Evolutionary conservation across 2,797 vertebrate genomes (phyloP), one percentile per base, ranked within the genome.

Genomic region (Phoebastria nigripes): DNA sequence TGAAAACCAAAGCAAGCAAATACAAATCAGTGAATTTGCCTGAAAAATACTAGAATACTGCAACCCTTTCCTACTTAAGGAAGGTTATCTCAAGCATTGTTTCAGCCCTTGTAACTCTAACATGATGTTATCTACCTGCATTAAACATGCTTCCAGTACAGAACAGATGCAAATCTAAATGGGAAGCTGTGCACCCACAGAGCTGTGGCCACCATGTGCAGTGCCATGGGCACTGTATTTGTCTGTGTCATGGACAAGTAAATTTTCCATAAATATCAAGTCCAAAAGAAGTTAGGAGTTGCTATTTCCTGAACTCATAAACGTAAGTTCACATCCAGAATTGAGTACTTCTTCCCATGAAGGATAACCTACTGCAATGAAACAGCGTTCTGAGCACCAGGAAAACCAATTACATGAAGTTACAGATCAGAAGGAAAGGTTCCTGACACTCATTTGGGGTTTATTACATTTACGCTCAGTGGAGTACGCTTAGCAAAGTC

Each of bases 191-290:
- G 28, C 5, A 20, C 13, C 8, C 67, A 58, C 54, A 47, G 3
- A 26, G 49, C 15, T 12, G 20, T 1, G 24, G 33, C 41, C 65
- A 85, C 29, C 26, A 31, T 0, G 0, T 7, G 10, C 24, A 35
- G 12, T 54, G 65, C n/a, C 56, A 21, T 2, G 8, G 55, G 12
- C 35, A 31, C 9, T 46, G 51, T 31, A 24, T n/a, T 66, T 52
- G 29, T 29, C 49, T 24, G 6, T 18, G 15, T 33, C 44, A 49
- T 0, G 5, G 29, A 44, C 3, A 5, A 63, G n/a, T 22, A 37
- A 24, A 65, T 55, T 72, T 71, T 76, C 67, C 54, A 66, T 19
- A 59, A 41, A 41, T 3, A 6, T 13, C 1, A 55, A 61, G 13
- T 31, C 24, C 33, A 51, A 65, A 77, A 39, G 7, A 81, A 44